Conservation (phyloP, 2,113 vertebrate species). For the Actenoides lindsayi region DNA sequence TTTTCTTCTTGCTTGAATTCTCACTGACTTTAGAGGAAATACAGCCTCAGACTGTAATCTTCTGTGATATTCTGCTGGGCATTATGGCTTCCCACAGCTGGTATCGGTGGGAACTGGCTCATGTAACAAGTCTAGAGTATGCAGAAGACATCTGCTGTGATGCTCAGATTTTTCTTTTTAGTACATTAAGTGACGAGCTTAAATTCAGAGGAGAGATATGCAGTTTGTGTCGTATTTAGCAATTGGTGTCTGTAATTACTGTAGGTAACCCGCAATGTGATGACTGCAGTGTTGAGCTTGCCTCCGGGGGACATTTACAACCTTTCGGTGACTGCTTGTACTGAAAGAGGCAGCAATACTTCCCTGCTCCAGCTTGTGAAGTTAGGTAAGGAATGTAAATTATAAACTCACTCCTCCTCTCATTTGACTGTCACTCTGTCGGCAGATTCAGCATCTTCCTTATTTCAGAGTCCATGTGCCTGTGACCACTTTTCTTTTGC, state of each 20-base stretch:
- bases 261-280: slow-evolving; percentile 89
- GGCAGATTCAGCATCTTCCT: not conserved
- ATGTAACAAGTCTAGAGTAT: not conserved
- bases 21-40: not conserved
- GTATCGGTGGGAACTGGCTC: not conserved
- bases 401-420: not conserved
- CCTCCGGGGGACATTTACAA: slow-evolving; percentile 97
- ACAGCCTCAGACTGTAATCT: not conserved
- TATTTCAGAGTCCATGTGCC: not conserved
- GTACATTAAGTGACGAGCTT: not conserved
- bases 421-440: not conserved
- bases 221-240: not conserved
- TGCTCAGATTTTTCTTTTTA: not conserved
- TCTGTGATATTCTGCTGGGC: not conserved
- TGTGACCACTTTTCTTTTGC: not conserved
- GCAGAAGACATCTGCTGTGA: not conserved
- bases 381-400: slow-evolving; percentile 78
- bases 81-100: not conserved
- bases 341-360: slow-evolving; percentile 89
- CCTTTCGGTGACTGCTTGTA: slow-evolving; percentile 93
- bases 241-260: not conserved
- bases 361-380: slow-evolving; percentile 88
- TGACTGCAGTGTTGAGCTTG: slow-evolving; percentile 87
- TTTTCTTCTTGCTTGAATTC: not conserved
- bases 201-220: not conserved